These are phyloP conservation scores for Coreius guichenoti DNA, from an alignment of 2,797 vertebrate genomes.

Conservation along the genomic window DNA sequence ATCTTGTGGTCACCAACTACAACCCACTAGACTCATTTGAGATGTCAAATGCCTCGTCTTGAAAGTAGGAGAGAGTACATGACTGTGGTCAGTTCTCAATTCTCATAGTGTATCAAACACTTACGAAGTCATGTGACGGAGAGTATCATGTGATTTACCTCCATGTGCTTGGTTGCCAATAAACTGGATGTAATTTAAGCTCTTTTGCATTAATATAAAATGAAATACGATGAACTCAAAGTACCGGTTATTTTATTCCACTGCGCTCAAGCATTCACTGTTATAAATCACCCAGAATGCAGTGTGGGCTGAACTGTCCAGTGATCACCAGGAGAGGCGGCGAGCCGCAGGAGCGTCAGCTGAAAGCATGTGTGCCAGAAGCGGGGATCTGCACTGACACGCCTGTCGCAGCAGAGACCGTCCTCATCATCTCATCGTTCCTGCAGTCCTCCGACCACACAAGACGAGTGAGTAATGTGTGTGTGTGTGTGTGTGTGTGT, in stretches of 20 bases:
- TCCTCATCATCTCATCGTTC: background rate
- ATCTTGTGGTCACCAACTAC: background rate
- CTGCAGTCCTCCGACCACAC: background rate
- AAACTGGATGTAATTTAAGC: background rate
- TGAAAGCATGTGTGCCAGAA: background rate
- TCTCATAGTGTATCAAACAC: background rate
- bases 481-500: background rate
- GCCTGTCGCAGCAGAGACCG: background rate
- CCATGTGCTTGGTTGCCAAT: background rate
- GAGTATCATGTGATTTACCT: background rate
- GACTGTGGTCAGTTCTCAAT: background rate
- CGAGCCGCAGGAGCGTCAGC: background rate
- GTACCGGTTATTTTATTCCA: background rate
- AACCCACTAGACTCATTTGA: background rate
- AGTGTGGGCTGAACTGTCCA: background rate
- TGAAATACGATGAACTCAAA: background rate
- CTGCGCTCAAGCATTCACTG: background rate
- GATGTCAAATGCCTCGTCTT: background rate
- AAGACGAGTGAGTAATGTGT: conserved; percentile 7
- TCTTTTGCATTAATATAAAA: background rate
- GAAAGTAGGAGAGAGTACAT: background rate
- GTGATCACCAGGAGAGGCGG: background rate
- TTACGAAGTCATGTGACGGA: background rate
- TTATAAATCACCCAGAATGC: background rate
- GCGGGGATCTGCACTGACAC: background rate